A percentile compares a stretch with the other conserved stretches of the same genome.
phyloP scores from a whole-genome alignment of 1,140 invertebrate genomes.

The Drosophila kepulauana region DNA sequence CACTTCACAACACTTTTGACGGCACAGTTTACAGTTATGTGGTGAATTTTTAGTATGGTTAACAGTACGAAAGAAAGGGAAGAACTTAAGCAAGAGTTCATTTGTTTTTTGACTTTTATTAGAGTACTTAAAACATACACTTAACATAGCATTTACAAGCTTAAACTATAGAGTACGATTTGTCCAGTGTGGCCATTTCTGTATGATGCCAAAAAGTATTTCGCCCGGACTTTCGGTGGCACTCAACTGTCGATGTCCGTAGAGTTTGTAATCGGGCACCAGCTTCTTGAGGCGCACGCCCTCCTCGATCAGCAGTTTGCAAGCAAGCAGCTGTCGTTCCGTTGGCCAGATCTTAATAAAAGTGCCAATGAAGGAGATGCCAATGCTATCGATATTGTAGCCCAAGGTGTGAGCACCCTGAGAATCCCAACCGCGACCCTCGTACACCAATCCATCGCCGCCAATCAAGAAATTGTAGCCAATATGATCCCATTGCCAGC shows the following conservation, averaged over 20 bases:
- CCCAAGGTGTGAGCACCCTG: constrained; percentile 88
- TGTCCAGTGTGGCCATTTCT: constrained; percentile 87
- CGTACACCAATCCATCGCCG: constrained; percentile 87
- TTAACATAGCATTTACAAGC: constrained; percentile 4
- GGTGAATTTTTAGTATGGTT: constrained; percentile 16
- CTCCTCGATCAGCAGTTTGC: constrained; percentile 87
- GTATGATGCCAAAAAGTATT: constrained; percentile 87
- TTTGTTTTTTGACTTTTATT: constrained; percentile 29
- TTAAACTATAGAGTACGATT: constrained; percentile 2
- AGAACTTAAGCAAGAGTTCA: not conserved
- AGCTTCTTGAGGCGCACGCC: constrained; percentile 87
- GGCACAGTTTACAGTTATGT: constrained; percentile 9
- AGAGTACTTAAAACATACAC: not conserved
- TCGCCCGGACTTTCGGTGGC: constrained; percentile 88
- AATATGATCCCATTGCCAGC: constrained; percentile 87
- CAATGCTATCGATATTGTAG: constrained; percentile 88
- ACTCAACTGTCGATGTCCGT: constrained; percentile 88
- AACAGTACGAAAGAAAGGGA: constrained; percentile 8
- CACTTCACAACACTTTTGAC: constrained; percentile 39
- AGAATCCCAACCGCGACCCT: constrained; percentile 88
- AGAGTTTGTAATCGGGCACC: constrained; percentile 86
- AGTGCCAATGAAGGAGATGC: constrained; percentile 90
- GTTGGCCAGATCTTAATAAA: constrained; percentile 86
- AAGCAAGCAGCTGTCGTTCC: constrained; percentile 87
- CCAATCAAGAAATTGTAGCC: constrained; percentile 90